phyloP scores from a whole-genome alignment of 2,113 vertebrate species.

The Festucalex cinctus region DNA sequence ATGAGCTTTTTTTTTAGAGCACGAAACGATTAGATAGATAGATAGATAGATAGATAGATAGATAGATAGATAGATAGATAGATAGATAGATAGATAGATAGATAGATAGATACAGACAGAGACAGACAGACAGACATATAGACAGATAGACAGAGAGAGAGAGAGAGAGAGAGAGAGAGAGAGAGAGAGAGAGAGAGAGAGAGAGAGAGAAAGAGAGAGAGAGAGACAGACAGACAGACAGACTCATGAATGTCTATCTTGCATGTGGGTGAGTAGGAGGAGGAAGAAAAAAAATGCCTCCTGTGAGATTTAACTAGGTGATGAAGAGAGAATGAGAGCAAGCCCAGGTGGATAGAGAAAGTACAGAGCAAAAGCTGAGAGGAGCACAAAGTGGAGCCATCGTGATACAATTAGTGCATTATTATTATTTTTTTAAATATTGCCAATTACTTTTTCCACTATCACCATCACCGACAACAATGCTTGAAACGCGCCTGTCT shows the following conservation, averaged over 20 bases:
- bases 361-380: slow-evolving; percentile 8
- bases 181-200: neutral
- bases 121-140: neutral
- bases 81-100: neutral
- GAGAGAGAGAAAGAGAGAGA: neutral
- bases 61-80: no score
- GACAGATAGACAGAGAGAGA: neutral
- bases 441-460: neutral
- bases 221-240: neutral
- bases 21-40: no score
- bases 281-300: slow-evolving; percentile 25
- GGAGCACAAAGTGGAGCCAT: neutral
- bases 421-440: no score
- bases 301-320: slow-evolving; percentile 38
- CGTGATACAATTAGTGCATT: neutral
- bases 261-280: neutral
- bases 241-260: neutral
- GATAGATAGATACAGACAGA: neutral
- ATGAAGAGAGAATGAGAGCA: slow-evolving; percentile 37
- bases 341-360: slow-evolving; percentile 30
- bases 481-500: slow-evolving; percentile 62
- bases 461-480: slow-evolving; percentile 21
- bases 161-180: neutral
- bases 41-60: no score
- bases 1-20: no score